Evolutionary conservation across 2,113 vertebrate species (phyloP).

Genomic region (Prochilodus magdalenae): DNA sequence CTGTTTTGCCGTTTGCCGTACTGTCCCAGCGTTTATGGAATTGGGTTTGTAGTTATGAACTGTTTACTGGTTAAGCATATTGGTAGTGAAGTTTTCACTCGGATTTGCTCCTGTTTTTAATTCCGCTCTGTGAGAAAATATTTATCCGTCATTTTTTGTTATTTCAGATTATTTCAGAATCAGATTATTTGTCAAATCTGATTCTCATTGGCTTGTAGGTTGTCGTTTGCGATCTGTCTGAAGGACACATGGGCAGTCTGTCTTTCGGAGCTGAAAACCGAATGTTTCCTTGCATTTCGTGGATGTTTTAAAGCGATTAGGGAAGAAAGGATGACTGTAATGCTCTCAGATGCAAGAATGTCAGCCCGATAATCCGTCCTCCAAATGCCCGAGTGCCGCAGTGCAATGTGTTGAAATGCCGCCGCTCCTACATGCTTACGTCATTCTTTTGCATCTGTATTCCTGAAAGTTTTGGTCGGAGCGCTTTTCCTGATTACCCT

Average conservation of each 20-base stretch:
- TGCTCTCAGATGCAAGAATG: neutral
- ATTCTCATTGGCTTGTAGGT: too few species aligned
- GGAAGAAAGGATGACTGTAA: neutral
- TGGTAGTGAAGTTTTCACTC: too few species aligned
- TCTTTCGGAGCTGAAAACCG: neutral
- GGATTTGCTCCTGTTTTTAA: too few species aligned
- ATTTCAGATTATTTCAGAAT: too few species aligned
- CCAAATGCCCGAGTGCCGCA: neutral
- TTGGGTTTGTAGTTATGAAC: too few species aligned
- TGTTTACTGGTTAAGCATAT: too few species aligned
- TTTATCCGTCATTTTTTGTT: too few species aligned
- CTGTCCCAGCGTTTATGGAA: too few species aligned
- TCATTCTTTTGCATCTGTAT: neutral
- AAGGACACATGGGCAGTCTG: neutral
- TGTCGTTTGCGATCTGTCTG: neutral
- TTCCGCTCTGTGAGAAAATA: too few species aligned
- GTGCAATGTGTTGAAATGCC: neutral
- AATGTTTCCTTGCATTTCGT: neutral
- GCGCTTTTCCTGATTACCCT: conserved; percentile 62
- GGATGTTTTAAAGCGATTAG: neutral
- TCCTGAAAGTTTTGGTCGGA: conserved; percentile 43
- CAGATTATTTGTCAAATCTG: too few species aligned
- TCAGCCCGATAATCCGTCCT: neutral
- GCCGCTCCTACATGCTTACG: neutral
- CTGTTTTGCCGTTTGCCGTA: too few species aligned